These are phyloP conservation scores for Gavia stellata DNA, from an alignment of 2,113 vertebrate genomes.

Conservation along the genomic window DNA sequence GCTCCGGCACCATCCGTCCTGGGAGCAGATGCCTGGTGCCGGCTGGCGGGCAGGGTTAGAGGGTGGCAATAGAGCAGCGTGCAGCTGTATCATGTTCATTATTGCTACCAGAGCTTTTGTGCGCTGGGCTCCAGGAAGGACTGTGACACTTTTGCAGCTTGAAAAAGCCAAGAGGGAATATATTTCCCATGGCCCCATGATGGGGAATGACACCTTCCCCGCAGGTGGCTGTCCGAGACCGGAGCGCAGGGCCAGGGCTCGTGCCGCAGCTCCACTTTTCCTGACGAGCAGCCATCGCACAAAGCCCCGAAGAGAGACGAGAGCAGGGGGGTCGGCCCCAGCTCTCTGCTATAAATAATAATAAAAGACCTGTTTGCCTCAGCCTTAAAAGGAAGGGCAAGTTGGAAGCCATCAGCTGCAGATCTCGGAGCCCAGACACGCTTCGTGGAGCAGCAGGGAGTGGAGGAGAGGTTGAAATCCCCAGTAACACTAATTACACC, in stretches of 20 bases:
- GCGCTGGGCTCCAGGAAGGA: accelerated
- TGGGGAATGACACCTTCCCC: neutral
- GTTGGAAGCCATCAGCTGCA: neutral
- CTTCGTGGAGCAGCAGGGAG: neutral
- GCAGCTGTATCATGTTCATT: accelerated
- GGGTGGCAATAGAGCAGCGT: neutral
- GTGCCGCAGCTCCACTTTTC: neutral
- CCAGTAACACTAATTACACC: neutral
- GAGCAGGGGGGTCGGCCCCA: accelerated
- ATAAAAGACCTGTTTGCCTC: neutral
- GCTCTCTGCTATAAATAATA: neutral
- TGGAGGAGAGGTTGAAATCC: neutral
- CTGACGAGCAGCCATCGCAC: neutral
- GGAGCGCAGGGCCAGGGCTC: accelerated
- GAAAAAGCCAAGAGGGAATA: neutral
- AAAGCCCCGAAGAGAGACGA: neutral
- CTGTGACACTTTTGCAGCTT: neutral
- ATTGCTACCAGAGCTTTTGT: accelerated
- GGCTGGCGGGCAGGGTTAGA: neutral
- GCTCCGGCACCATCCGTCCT: accelerated
- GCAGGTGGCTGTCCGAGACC: neutral
- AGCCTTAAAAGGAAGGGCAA: neutral
- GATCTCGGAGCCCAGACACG: neutral
- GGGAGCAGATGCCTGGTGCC: neutral
- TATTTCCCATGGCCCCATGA: neutral